These are phyloP conservation scores for Notodonta ziczac DNA, from an alignment of 2,888 invertebrate species.

Conservation along the genomic window DNA sequence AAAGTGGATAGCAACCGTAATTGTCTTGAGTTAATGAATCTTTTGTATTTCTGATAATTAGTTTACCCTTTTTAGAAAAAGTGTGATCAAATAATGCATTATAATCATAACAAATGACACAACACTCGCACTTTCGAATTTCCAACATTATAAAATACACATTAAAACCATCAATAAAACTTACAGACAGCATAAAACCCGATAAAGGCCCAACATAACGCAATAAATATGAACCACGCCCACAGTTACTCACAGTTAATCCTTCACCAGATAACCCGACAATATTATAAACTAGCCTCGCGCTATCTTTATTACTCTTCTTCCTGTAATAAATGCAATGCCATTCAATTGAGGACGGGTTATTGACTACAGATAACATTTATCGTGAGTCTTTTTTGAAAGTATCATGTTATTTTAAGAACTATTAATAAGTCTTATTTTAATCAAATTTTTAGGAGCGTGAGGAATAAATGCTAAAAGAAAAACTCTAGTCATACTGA, in stretches of 20 bases:
- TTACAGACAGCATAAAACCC: background rate
- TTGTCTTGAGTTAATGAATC: too few relatives aligned
- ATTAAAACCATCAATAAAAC: background rate
- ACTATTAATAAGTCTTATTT: background rate
- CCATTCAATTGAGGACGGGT: conserved; percentile 32
- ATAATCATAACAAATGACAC: background rate
- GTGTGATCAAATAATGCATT: background rate
- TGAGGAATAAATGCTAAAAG: too few relatives aligned
- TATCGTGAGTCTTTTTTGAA: background rate
- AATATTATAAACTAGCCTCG: conserved; percentile 24
- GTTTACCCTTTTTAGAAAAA: too few relatives aligned
- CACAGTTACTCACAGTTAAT: conserved; percentile 22
- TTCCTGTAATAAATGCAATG: conserved; percentile 31
- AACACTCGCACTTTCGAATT: background rate
- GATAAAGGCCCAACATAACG: background rate
- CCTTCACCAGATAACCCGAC: conserved; percentile 31
- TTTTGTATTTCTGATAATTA: too few relatives aligned
- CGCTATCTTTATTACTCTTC: conserved; percentile 31
- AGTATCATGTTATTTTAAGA: background rate
- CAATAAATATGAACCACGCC: conserved; percentile 22
- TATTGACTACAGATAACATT: conserved; percentile 5
- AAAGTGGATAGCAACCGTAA: too few relatives aligned
- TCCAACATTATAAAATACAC: background rate
- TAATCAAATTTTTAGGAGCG: too few relatives aligned
- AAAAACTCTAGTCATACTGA: too few relatives aligned